Conservation (phyloP, 2,888 invertebrate species). For the Ornithoptera alexandrae region DNA sequence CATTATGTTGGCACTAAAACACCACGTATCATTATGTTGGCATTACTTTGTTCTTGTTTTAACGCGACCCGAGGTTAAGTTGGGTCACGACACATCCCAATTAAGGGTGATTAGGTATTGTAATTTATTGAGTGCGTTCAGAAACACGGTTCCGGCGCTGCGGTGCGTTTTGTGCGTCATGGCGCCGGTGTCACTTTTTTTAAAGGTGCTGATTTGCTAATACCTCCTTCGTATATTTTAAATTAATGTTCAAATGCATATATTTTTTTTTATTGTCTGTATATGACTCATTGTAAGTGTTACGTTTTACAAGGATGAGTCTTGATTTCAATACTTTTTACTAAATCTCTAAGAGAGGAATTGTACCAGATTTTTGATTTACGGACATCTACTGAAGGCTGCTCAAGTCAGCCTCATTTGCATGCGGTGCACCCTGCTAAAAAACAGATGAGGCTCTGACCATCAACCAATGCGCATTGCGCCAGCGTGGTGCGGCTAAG, state of each 20-base stretch:
- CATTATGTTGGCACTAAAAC: conserved; percentile 72
- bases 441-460: too few species aligned
- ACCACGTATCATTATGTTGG: conserved; percentile 76
- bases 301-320: background rate
- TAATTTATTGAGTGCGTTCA: conserved; percentile 76
- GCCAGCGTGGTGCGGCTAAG: too few species aligned
- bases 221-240: conserved; percentile 47
- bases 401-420: too few species aligned
- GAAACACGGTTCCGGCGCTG: conserved; percentile 52
- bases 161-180: conserved; percentile 59
- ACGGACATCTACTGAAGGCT: too few species aligned
- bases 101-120: conserved; percentile 75
- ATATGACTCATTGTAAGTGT: background rate
- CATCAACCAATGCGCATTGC: too few species aligned
- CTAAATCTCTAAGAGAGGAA: too few species aligned
- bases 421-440: too few species aligned
- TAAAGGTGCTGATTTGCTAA: conserved; percentile 66
- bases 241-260: conserved; percentile 38
- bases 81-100: conserved; percentile 78
- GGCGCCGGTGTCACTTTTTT: conserved; percentile 60
- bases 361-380: too few species aligned
- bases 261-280: conserved; percentile 29
- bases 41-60: conserved; percentile 72
- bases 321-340: too few species aligned
- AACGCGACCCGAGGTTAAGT: conserved; percentile 71